phyloP scores from a whole-genome alignment of 2,797 vertebrate species.

The Sorex maritimensis region DNA sequence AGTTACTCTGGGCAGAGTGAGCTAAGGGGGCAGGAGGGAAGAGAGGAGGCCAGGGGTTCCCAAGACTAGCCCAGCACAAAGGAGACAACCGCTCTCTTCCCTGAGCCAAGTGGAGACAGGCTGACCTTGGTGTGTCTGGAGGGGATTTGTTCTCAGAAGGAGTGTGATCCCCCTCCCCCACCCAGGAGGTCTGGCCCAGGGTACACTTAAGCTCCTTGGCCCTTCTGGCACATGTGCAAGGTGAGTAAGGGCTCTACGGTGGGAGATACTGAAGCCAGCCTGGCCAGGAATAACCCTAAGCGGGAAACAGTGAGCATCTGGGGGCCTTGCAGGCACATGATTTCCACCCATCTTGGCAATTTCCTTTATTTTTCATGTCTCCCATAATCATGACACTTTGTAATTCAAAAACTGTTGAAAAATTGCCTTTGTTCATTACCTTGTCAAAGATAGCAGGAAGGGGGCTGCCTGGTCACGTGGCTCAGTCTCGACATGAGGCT shows the following conservation, averaged over 20 bases:
- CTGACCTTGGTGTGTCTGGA: background rate
- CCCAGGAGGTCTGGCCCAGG: too few species aligned
- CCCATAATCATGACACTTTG: background rate
- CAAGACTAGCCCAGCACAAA: background rate
- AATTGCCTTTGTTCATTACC: background rate
- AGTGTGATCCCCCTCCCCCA: too few species aligned
- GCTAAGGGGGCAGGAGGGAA: background rate
- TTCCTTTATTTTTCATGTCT: slow-evolving; percentile 21
- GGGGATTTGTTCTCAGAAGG: background rate
- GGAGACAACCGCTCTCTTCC: background rate
- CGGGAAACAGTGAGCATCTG: background rate
- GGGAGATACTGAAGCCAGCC: background rate
- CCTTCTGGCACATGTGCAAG: background rate
- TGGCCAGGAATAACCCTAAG: slow-evolving; percentile 38
- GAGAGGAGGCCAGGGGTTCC: background rate
- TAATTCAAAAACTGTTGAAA: slow-evolving; percentile 1
- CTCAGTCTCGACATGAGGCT: too few species aligned
- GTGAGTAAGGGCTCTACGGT: background rate
- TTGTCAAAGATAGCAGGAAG: background rate
- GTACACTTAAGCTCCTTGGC: background rate
- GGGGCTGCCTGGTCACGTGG: background rate
- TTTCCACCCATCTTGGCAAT: slow-evolving; percentile 13
- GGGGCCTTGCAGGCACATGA: background rate
- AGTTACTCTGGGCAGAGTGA: background rate
- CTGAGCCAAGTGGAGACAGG: slow-evolving; percentile 10